Evolutionary conservation across 53 echinoderm and acorn worm genomes (phyloP).

Genomic region (Stichopus horrens): DNA sequence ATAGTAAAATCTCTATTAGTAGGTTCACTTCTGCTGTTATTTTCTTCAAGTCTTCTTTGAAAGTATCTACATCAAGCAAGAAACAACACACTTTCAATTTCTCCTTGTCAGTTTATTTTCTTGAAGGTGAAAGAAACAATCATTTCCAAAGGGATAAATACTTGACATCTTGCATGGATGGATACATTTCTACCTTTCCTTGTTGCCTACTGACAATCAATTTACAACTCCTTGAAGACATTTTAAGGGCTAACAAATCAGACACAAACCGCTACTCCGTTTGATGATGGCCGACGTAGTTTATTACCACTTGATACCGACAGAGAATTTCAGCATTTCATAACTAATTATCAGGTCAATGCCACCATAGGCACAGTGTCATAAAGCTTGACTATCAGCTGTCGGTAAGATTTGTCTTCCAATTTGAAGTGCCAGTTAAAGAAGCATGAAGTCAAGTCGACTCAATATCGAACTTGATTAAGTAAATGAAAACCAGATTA

Average conservation of each 20-base stretch:
- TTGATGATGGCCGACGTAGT: constrained; percentile 2
- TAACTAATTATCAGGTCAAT: constrained; percentile 18
- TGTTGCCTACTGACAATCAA: not conserved
- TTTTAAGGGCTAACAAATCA: not conserved
- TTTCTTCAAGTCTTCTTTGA: not conserved
- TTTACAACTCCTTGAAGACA: constrained; percentile 23
- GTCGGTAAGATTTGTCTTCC: constrained; percentile 9
- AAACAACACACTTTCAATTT: not conserved
- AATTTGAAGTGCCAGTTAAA: not conserved
- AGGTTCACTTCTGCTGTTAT: not conserved
- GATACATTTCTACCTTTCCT: not conserved
- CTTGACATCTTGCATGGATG: not conserved
- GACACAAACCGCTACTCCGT: not conserved
- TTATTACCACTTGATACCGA: constrained; percentile 7
- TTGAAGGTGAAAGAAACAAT: not conserved
- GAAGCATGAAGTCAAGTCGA: not conserved
- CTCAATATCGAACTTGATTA: not conserved
- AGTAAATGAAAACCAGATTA: not conserved
- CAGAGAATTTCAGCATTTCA: constrained; percentile 13
- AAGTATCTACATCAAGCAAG: not conserved
- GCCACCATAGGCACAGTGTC: not conserved
- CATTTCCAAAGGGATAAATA: not conserved
- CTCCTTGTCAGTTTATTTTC: not conserved
- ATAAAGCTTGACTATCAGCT: constrained; percentile 18
- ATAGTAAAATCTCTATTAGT: not conserved